Evolutionary conservation across 1,140 invertebrate genomes (phyloP).

Genomic region (Neodiprion fabricii): DNA sequence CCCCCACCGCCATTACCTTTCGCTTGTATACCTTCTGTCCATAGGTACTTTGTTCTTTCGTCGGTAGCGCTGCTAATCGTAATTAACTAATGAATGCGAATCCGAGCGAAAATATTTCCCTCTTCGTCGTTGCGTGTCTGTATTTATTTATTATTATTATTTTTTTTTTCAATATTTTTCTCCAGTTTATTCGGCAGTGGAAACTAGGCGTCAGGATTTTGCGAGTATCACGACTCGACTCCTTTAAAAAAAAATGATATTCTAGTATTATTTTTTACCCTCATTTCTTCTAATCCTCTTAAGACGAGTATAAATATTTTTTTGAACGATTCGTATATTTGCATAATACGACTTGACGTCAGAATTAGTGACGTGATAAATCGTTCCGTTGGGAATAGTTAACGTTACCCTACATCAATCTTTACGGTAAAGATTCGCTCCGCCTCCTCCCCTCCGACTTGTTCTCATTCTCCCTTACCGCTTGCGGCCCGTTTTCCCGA

Average conservation of each 20-base stretch:
- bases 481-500: not conserved
- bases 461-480: not conserved
- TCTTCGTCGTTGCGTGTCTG: not conserved
- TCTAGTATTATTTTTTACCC: not conserved
- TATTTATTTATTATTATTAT: not conserved
- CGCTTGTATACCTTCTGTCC: not conserved
- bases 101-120: not conserved
- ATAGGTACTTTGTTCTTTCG: not conserved
- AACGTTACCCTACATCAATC: not conserved
- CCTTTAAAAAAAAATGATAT: too few relatives aligned
- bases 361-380: not conserved
- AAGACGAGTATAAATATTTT: not conserved
- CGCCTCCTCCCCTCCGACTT: not conserved
- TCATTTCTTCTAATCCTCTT: not conserved
- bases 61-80: not conserved
- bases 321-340: not conserved
- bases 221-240: too few relatives aligned
- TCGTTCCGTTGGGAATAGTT: not conserved
- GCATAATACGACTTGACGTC: not conserved
- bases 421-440: not conserved
- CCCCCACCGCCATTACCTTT: not conserved
- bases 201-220: too few relatives aligned
- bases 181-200: too few relatives aligned
- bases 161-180: too few relatives aligned
- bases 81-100: not conserved